Evolutionary conservation across 2,113 vertebrate species (phyloP).

Genomic region (Mobula birostris): DNA sequence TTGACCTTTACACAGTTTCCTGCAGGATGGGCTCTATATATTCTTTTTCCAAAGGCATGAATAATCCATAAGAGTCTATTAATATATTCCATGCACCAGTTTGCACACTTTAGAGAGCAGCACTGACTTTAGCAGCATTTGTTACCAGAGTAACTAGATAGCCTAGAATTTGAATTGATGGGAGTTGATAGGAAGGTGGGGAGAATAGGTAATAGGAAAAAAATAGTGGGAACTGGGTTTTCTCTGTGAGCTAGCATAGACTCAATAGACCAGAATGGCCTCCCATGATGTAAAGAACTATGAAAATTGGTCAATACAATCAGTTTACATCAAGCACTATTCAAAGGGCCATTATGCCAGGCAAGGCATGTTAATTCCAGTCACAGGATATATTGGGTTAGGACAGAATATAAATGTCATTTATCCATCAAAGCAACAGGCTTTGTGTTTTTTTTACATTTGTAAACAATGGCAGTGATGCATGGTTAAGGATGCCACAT

Average conservation of each 20-base stretch:
- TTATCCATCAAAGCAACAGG: not conserved
- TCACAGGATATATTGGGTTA: not conserved
- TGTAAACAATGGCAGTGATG: not conserved
- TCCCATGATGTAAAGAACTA: no score
- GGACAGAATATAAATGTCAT: not conserved
- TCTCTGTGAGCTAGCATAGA: no score
- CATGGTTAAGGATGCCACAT: not conserved
- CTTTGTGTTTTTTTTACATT: not conserved
- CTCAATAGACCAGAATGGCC: no score
- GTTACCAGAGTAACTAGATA: not conserved
- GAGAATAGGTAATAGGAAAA: no score
- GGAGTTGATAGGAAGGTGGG: no score
- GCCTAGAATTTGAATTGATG: no score
- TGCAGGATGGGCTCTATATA: not conserved
- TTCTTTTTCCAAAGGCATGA: not conserved
- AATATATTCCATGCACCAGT: not conserved
- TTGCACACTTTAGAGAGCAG: not conserved
- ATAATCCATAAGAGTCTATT: not conserved
- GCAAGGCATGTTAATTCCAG: not conserved
- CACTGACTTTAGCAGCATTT: not conserved
- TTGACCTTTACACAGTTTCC: not conserved
- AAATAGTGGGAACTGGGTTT: no score
- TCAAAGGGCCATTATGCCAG: not conserved
- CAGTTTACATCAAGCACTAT: not conserved
- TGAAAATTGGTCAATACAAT: not conserved